Base-by-base conservation (phyloP, 2,797 vertebrate species). In the Denticeps clupeoides region DNA sequence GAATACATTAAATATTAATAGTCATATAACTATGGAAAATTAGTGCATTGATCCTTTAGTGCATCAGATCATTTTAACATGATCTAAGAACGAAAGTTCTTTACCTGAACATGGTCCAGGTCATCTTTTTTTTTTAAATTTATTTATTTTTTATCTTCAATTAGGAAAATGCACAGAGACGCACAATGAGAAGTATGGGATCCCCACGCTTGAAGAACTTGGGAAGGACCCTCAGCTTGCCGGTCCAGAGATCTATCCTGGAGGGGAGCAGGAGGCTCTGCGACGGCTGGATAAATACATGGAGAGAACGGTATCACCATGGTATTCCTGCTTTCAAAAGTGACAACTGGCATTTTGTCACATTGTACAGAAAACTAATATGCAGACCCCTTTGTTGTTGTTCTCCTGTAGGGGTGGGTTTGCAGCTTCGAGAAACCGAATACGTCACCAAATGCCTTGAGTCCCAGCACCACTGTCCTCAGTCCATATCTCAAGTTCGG, bases 401-500 rank as follows among this genome's bases (percentile, higher is more conserved):
- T 13, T 7, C 11, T 7, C 2, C 25, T 31, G 25, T 62, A 87
- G 83, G 49, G 3, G 1, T 86, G 85, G 84, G 78, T 86, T 27
- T 79, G 84, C 16, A 35, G 49, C 37, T 86, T 88, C 45, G 72
- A 86, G 65, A 88, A 87, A 60, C 85, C 84, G 0, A 62, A 82
- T 42, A 87, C 81, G 0, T 81, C 80, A 21, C 84, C 85, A 5
- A 87, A 80, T 47, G 69, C 82, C 2, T 25, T 86, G 51, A 79
- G 40, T 31, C 83, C 86, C 53, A 87, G 84, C 66, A 87, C 84
- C 55, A 88, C 86, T 0, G 78, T 84, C 4, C 82, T 87, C 53
- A 87, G 85, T 55, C 85, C 83, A 0, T 85, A 87, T 2, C 2
- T 87, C 53, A 72, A 69, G 5, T 72, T 82, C 0, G 82, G 86